phyloP scores from a whole-genome alignment of 2,113 vertebrate genomes.

The Pica pica region DNA sequence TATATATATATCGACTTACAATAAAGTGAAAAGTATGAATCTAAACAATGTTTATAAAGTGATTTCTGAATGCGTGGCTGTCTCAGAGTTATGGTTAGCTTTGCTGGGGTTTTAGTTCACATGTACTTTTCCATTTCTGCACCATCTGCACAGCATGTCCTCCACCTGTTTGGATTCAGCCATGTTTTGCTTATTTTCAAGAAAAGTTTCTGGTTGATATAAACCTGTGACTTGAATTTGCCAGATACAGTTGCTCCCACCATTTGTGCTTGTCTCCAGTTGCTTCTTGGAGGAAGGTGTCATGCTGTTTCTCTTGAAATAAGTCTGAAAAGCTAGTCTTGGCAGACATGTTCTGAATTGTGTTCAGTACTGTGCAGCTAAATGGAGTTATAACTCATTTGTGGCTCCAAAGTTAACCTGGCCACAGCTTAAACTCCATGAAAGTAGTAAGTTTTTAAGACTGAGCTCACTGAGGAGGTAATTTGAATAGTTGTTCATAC shows the following conservation, averaged over 20 bases:
- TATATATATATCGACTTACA: rapidly evolving
- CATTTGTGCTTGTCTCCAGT: neutral
- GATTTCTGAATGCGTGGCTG: neutral
- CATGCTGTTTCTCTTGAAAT: neutral
- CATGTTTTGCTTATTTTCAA: neutral
- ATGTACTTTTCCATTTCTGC: neutral
- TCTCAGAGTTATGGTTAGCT: neutral
- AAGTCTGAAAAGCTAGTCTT: neutral
- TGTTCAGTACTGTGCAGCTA: neutral
- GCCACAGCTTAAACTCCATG: neutral
- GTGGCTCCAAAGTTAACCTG: neutral
- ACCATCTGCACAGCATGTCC: neutral
- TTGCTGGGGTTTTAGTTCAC: neutral
- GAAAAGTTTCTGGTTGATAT: neutral
- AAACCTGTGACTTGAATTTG: neutral
- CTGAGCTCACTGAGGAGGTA: neutral
- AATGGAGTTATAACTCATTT: neutral
- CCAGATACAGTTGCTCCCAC: neutral
- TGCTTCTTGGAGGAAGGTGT: neutral
- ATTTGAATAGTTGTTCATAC: neutral
- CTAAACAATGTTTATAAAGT: neutral
- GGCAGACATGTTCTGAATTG: neutral
- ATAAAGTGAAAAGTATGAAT: neutral
- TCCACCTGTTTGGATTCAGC: neutral
- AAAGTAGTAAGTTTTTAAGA: neutral